Base-by-base conservation (phyloP, 2,888 invertebrate genomes). In the Orthosia incerta region DNA sequence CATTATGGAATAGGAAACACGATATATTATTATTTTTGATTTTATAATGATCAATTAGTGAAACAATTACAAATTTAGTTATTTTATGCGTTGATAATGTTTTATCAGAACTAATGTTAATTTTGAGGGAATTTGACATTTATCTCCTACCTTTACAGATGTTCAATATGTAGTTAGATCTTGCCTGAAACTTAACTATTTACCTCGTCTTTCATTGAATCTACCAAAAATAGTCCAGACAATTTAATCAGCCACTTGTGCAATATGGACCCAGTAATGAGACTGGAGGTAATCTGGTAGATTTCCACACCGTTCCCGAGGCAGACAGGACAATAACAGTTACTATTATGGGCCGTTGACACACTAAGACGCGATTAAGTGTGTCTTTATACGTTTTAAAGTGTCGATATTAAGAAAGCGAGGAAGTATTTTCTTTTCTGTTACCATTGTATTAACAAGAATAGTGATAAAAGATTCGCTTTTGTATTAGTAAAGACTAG, bases 261-360 rank as follows among this genome's bases (percentile, higher is more conserved):
- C 56, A 65, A 77, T 85, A 78, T 80, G 82, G 51, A 63, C 55
- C 4, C 59, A 56, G 63, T 79, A 77, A 79, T 82, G 56, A 64
- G 48, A 71, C 73, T 87, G 84, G 71, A 74, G 79, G 62, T 82
- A 86, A 87, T 88, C 83, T 82, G 82, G 80, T 80, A 73, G 79
- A 83, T 85, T 85, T 71, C 73, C 83, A 85, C 84, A 80, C 84
- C 86, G 84, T 85, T 84, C 76, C 53, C 61, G 74, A 82, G 80
- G 71, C 74, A 53, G 59, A 72, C 45, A 62, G 62, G 76, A 79
- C 81, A 84, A 86, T 86, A 84, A 82, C 82, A 85, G 81, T 86
- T 79, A 82, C 83, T 67, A 65, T 73, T 76, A 81, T 79, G 79
- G 59, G 23, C 26, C 78, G 76, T 72, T 78, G 77, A 76, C 72